Evolutionary conservation across 1,140 invertebrate species (phyloP).

Genomic region (Delia radicum): DNA sequence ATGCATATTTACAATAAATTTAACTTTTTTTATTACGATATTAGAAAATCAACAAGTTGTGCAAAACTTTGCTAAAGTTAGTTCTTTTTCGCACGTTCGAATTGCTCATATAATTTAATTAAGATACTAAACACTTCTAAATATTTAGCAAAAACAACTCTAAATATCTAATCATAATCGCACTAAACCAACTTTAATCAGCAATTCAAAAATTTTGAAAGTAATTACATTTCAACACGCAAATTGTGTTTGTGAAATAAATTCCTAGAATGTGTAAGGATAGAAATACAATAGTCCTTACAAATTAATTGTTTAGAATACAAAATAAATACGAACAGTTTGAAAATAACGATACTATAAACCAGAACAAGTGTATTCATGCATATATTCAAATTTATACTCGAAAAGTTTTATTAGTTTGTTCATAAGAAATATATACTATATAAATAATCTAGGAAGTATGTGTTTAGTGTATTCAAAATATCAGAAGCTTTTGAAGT

Average conservation of each 20-base stretch:
- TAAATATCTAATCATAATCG: not conserved
- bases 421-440: no score
- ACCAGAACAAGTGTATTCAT: no score
- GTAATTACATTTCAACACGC: not conserved
- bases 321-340: not conserved
- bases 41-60: not conserved
- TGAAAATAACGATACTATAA: not conserved
- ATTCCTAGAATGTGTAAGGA: not conserved
- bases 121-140: not conserved
- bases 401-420: no score
- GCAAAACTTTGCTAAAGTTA: not conserved
- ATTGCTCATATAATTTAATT: not conserved
- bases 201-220: not conserved
- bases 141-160: not conserved
- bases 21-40: not conserved
- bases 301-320: no score
- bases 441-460: no score
- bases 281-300: not conserved
- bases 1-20: no score
- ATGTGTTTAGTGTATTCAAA: no score
- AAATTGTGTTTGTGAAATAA: not conserved
- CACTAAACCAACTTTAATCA: not conserved
- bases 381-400: not conserved
- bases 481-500: no score
- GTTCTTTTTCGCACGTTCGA: no score